Conservation (phyloP, 2,113 vertebrate species). For the Ptilorrhoa leucosticta region DNA sequence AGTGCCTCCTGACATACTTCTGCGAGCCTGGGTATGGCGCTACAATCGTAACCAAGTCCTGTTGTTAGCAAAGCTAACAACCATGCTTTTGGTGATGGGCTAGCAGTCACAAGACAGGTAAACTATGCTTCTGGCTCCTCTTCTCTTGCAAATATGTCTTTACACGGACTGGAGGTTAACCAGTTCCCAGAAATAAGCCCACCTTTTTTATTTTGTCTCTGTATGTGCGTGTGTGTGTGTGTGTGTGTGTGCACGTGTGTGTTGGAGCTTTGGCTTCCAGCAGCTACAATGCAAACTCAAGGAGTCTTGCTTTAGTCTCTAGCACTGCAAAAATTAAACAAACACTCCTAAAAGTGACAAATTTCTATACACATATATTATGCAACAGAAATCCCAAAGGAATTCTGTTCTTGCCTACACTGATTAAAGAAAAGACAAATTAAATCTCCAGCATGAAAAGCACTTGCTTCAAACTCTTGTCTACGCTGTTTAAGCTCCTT, state of each 20-base stretch:
- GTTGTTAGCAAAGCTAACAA: neutral
- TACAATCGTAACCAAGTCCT: neutral
- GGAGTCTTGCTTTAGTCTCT: neutral
- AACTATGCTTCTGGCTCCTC: neutral
- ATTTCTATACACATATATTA: neutral
- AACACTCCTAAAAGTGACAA: neutral
- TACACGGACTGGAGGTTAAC: neutral
- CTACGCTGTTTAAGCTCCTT: neutral
- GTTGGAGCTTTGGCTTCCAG: neutral
- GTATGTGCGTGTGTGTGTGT: neutral
- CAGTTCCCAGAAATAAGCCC: neutral
- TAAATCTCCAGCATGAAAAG: neutral
- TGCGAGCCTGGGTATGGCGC: neutral
- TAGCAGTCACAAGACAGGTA: neutral
- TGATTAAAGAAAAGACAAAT: neutral
- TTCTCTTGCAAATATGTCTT: neutral
- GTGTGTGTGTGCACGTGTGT: neutral
- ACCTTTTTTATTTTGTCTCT: neutral
- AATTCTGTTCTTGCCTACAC: neutral
- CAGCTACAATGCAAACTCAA: neutral
- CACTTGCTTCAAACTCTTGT: neutral
- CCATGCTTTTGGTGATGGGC: neutral
- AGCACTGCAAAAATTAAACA: neutral
- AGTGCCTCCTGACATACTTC: neutral
- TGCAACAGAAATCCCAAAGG: neutral